Base-by-base conservation (phyloP, 2,888 invertebrate species). In the Pachliopta kotzebuea region DNA sequence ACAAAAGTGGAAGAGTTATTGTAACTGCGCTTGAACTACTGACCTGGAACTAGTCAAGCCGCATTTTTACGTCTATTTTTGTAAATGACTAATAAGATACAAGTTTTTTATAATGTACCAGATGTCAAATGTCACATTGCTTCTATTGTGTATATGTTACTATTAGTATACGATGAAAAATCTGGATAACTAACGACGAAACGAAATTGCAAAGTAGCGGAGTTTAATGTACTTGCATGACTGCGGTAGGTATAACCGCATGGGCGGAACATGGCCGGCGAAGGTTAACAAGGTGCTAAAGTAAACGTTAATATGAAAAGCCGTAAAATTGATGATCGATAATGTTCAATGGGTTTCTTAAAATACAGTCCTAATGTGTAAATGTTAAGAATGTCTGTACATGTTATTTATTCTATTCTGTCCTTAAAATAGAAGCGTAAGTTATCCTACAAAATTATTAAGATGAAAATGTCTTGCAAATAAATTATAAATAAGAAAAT, bases 271-370 rank as follows among this genome's bases (percentile, higher is more conserved):
- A 74, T 76, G 76, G 76, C 71, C 72, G 71, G 68, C 72, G 87
- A 89, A 89, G 88, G 89, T 77, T 82, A 88, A 86, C 89, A 78
- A 85, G 87, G 82, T 85, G 83, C 81, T 87, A 86, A 87, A 88
- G 84, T 86, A 83, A 84, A 84, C 80, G 80, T 79, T 84, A 83
- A 85, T 80, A 78, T 72, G 82, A 84, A 83, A 79, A 80, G 77
- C 73, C 76, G 77, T 84, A 80, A 85, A 83, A 79, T 78, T 81
- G 76, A 83, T 77, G 79, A 82, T 71, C 76, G 72, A 79, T 77
- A 74, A 74, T 57, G 57, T 54, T 29, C 54, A 58, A 31, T 37
- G 42, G 53, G 9, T 53, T 58, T 42, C 37, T 57, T 49, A 21
- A 60, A 29, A 56, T 55, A 64, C 42, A 58, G 60, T 56, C 62